These are phyloP conservation scores for Chondrilla cf. caribensis DNA, from an alignment of 37 sponge, comb jelly and placozoan species.

Conservation along the genomic window DNA sequence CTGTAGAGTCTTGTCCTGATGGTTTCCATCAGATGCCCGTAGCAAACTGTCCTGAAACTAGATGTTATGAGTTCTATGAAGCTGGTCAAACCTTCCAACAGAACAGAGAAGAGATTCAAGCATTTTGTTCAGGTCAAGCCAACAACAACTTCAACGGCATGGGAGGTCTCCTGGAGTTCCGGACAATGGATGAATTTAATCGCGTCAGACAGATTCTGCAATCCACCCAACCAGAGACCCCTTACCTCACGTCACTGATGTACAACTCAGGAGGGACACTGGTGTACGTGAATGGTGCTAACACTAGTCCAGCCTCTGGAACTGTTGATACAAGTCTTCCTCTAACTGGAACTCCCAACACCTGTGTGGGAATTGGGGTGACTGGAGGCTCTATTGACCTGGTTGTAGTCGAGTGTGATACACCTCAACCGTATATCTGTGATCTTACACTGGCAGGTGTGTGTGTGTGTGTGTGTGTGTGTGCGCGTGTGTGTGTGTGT, in stretches of 20 bases:
- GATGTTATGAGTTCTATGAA: not conserved
- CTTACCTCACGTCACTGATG: constrained; percentile 15
- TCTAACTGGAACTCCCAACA: not conserved
- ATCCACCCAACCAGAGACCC: not conserved
- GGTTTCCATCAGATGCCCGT: not conserved
- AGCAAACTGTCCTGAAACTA: not conserved
- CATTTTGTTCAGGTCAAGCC: not conserved
- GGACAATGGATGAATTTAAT: not conserved
- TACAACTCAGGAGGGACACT: not conserved
- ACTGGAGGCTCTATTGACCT: not conserved
- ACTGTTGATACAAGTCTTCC: not conserved
- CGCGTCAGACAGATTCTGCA: not conserved
- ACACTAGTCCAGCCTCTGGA: not conserved
- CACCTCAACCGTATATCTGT: not conserved
- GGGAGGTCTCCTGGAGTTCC: constrained; percentile 7
- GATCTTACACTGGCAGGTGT: not conserved
- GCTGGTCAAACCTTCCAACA: not conserved
- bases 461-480: not conserved
- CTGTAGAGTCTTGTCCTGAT: not conserved
- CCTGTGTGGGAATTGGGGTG: constrained; percentile 3
- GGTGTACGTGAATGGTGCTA: not conserved
- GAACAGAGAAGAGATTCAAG: not conserved
- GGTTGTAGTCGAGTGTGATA: not conserved
- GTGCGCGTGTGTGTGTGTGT: not conserved
- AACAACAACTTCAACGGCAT: not conserved